phyloP scores from a whole-genome alignment of 2,888 invertebrate species.

The Plebejus melissa region DNA sequence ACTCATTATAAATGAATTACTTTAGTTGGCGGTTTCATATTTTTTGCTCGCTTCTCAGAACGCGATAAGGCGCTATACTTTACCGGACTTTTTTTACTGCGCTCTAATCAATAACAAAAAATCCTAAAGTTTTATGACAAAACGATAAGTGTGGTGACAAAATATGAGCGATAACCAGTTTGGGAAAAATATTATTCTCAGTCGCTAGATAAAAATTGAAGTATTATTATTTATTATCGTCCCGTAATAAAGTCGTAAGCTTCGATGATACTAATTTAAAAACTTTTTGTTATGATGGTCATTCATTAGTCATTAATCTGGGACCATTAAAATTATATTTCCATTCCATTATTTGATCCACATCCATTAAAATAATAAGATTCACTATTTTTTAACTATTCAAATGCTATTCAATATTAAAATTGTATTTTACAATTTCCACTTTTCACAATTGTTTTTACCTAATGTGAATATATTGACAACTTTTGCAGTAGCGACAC shows the following conservation, averaged over 20 bases:
- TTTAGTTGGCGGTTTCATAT: constrained; percentile 42
- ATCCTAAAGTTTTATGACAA: constrained; percentile 15
- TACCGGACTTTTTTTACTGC: constrained; percentile 50
- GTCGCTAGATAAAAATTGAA: constrained; percentile 16
- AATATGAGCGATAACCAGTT: constrained; percentile 18
- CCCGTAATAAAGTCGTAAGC: neutral
- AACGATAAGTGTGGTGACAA: constrained; percentile 16
- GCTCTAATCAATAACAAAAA: constrained; percentile 21
- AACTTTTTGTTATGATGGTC: neutral
- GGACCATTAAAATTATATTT: neutral
- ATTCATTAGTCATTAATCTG: neutral
- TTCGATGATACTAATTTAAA: neutral
- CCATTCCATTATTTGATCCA: too few relatives aligned
- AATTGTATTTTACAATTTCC: too few relatives aligned
- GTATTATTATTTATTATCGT: neutral
- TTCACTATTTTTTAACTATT: too few relatives aligned
- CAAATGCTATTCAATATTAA: too few relatives aligned
- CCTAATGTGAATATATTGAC: neutral
- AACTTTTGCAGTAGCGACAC: neutral
- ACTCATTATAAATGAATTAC: constrained; percentile 44
- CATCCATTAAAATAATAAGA: too few relatives aligned
- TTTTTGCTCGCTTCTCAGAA: constrained; percentile 50
- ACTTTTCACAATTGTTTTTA: neutral
- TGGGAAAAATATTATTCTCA: constrained; percentile 10
- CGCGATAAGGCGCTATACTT: constrained; percentile 31